Conservation (phyloP, 2,797 vertebrate species). For the Bradypus variegatus region DNA sequence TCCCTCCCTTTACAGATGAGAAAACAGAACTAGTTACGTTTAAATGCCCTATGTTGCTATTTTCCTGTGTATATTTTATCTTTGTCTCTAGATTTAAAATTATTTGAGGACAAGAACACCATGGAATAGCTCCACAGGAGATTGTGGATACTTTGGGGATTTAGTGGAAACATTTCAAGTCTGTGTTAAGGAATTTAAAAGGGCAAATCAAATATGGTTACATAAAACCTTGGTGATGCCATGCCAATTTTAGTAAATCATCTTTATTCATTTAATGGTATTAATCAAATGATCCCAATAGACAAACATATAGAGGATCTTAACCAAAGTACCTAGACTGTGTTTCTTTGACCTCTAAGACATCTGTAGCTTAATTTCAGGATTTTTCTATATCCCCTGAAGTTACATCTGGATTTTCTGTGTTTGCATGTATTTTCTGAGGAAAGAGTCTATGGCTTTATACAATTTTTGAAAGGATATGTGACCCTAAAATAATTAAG, state of each 20-base stretch:
- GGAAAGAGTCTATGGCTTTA: not conserved
- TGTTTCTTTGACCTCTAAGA: not conserved
- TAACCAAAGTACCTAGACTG: not conserved
- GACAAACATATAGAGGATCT: not conserved
- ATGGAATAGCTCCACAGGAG: too few species aligned
- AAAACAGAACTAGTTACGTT: not conserved
- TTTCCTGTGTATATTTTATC: not conserved
- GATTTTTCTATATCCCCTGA: not conserved
- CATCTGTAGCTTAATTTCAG: not conserved
- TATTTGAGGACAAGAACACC: not conserved
- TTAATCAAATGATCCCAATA: not conserved
- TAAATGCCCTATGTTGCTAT: not conserved
- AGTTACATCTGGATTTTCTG: not conserved
- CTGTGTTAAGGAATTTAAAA: not conserved
- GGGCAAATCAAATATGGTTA: not conserved
- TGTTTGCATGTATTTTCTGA: not conserved
- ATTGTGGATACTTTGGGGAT: fast-evolving
- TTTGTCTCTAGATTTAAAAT: not conserved
- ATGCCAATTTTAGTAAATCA: not conserved
- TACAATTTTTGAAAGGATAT: not conserved
- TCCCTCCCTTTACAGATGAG: not conserved
- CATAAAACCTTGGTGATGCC: too few species aligned
- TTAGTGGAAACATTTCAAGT: not conserved
- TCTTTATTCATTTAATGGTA: not conserved
- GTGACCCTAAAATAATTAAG: not conserved